Percentiles rank a stretch among this genome's conserved stretches.
Conservation (phyloP, 2,113 vertebrate genomes). For the Podocnemis expansa region DNA sequence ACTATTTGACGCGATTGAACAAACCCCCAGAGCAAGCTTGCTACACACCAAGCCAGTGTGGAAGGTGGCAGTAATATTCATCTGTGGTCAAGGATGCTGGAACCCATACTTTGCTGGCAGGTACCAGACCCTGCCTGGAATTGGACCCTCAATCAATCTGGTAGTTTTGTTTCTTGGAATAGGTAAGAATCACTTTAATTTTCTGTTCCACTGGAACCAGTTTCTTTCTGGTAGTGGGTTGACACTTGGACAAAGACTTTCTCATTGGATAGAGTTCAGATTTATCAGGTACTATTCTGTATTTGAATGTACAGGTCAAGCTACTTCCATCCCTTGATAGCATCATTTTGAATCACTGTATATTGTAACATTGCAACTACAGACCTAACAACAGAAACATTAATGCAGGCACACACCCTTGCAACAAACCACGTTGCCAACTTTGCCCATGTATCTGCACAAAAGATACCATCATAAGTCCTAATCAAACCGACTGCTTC, state of each 20-base stretch:
- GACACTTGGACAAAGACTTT: neutral
- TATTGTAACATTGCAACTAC: too few species aligned
- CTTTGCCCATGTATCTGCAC: too few species aligned
- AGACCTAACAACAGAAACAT: too few species aligned
- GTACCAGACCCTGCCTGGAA: neutral
- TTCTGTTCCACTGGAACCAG: neutral
- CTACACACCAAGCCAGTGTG: neutral
- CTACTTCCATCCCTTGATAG: neutral
- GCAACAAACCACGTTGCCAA: too few species aligned
- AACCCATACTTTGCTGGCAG: neutral
- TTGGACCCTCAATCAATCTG: neutral
- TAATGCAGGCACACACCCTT: too few species aligned
- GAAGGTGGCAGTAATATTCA: neutral
- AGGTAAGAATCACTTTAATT: neutral
- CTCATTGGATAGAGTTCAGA: neutral
- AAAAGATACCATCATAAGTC: too few species aligned
- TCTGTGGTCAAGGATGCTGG: neutral
- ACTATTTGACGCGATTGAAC: rapidly evolving
- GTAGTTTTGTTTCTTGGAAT: neutral
- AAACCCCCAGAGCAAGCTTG: neutral
- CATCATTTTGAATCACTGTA: neutral
- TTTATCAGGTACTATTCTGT: neutral
- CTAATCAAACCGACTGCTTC: too few species aligned
- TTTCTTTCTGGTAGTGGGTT: neutral
- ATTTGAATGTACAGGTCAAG: neutral